Evolutionary conservation across 2,113 vertebrate species (phyloP), one percentile per base, ranked within the genome.

Genomic region (Kryptolebias marmoratus): DNA sequence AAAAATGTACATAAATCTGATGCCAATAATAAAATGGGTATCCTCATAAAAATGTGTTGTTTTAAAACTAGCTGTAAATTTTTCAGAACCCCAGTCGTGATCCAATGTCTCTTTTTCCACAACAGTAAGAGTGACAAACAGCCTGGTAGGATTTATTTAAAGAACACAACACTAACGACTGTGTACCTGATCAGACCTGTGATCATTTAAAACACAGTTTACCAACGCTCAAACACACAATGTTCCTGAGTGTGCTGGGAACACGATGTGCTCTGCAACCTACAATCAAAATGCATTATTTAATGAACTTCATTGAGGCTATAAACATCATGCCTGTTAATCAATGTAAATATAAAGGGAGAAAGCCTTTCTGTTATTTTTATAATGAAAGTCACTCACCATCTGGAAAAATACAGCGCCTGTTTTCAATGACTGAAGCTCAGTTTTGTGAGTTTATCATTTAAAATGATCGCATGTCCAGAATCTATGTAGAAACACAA

Each of bases 161-260:
- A 31, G 61, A 49, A 48, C 61, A 68, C 12, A 48, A 58, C 22
- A 57, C 66, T 32, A 57, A 68, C 18, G 16, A 68, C 39, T 14
- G 16, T 48, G 16, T 14, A 57, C 54, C 66, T 48, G 28, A 47
- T n/a, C 54, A n/a, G 42, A 68, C 57, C 54, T 68, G 66, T 14
- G 42, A 45, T 57, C 53, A 45, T 32, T 57, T 68, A 57, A 42
- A 31, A 68, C 3, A 57, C 42, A 47, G 32, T 57, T 47, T 48
- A 68, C 27, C 32, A 53, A 31, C 27, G 28, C 52, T 45, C 4
- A 30, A 27, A 13, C 42, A 62, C 27, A 62, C 42, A 62, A 8
- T 45, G 16, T 45, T 59, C 18, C 49, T n/a, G 14, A 57, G 14
- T 12, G 5, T 31, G 30, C 28, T 8, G 14, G 44, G 9, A 63